A percentile compares a stretch with the other conserved stretches of the same genome.
Evolutionary conservation across 2,113 vertebrate genomes (phyloP).

Genomic region (Thymallus thymallus): DNA sequence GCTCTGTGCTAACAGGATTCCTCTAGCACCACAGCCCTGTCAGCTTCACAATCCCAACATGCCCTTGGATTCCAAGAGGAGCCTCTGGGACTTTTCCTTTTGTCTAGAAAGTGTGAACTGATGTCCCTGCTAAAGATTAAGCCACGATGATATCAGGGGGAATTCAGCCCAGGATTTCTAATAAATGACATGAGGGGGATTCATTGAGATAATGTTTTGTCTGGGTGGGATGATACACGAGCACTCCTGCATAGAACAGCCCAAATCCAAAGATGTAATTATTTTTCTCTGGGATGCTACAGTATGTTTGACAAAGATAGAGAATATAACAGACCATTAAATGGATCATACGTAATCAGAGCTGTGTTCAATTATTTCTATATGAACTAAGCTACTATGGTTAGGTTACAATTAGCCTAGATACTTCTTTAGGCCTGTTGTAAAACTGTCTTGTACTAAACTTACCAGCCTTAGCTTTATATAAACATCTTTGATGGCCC

Average conservation of each 20-base stretch:
- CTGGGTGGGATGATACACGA: slow-evolving; percentile 4
- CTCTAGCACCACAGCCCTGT: slow-evolving; percentile 2
- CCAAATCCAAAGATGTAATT: not conserved
- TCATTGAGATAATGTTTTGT: slow-evolving; percentile 11
- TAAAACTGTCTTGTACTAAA: not conserved
- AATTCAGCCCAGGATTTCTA: not conserved
- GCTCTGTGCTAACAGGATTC: not conserved
- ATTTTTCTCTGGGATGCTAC: not conserved
- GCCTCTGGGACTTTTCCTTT: slow-evolving; percentile 9
- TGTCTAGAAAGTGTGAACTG: slow-evolving; percentile 1
- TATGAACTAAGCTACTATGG: not conserved
- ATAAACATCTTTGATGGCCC: not conserved
- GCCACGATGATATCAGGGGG: slow-evolving; percentile 7
- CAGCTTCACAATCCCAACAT: slow-evolving; percentile 1
- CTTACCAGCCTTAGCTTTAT: not conserved
- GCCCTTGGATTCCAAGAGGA: not conserved
- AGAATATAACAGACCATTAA: not conserved
- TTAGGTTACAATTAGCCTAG: not conserved
- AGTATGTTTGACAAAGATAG: slow-evolving; percentile 3
- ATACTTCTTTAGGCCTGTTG: not conserved
- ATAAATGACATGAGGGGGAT: slow-evolving; percentile 6
- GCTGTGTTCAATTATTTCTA: not conserved
- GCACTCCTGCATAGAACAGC: not conserved
- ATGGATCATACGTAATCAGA: not conserved
- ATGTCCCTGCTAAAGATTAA: slow-evolving; percentile 6